These are phyloP conservation scores for Lithobius niger DNA, from an alignment of 1,140 invertebrate species.

Conservation along the genomic window DNA sequence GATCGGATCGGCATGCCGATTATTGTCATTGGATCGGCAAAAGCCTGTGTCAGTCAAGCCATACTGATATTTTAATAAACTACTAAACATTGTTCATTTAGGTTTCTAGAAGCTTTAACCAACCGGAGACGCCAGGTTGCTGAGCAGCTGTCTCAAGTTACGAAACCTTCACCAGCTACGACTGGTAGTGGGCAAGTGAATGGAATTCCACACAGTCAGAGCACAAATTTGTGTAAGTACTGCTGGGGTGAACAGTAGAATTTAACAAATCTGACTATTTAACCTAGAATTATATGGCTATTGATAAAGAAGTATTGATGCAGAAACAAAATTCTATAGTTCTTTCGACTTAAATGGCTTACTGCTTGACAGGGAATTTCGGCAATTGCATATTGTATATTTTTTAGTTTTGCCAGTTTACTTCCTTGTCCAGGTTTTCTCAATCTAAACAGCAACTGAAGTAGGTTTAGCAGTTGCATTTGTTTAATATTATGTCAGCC, in stretches of 20 bases:
- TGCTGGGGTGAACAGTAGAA: neutral
- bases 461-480: no score
- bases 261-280: neutral
- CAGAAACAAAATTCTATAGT: neutral
- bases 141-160: conserved; percentile 35
- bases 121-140: conserved; percentile 54
- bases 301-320: neutral
- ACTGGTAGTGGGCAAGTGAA: neutral
- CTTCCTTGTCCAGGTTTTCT: no score
- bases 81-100: no score
- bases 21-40: no score
- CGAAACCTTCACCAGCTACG: neutral
- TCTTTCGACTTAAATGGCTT: neutral
- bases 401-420: no score
- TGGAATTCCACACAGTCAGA: conserved; percentile 4
- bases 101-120: conserved; percentile 57
- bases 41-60: no score
- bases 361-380: no score
- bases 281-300: neutral
- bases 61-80: no score
- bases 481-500: no score
- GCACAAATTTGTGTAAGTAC: conserved; percentile 1
- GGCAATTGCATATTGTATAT: no score
- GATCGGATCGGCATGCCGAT: no score
- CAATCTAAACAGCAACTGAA: no score